Conservation (phyloP, 2,797 vertebrate genomes). For the Sebastes diaconus region DNA sequence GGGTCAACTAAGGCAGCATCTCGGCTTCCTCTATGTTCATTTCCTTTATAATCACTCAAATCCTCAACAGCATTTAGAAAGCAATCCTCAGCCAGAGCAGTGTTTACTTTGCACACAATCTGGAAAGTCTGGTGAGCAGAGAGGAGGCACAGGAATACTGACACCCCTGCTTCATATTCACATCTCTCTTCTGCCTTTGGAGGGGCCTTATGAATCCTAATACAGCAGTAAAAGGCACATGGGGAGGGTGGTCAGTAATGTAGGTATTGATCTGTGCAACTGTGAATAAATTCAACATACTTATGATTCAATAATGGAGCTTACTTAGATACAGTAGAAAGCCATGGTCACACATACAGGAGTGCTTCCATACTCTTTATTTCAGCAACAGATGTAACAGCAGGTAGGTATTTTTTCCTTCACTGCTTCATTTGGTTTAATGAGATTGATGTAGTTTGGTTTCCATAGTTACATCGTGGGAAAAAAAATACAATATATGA, state of each 20-base stretch:
- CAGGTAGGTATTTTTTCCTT: not conserved
- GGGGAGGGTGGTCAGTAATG: not conserved
- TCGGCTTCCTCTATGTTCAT: conserved; percentile 52
- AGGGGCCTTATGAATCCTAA: conserved; percentile 42
- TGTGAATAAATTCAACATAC: not conserved
- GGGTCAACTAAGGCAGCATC: conserved; percentile 53
- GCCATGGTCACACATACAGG: not conserved
- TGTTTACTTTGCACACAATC: conserved; percentile 65
- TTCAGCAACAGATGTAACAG: not conserved
- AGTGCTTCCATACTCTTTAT: not conserved
- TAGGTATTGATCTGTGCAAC: not conserved
- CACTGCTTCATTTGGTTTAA: not conserved
- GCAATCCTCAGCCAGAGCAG: conserved; percentile 42
- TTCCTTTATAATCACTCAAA: conserved; percentile 62
- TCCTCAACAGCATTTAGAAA: conserved; percentile 66
- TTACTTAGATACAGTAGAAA: not conserved
- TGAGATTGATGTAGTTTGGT: not conserved
- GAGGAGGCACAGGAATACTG: conserved; percentile 33
- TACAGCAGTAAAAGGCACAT: conserved; percentile 1
- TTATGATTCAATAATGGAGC: not conserved
- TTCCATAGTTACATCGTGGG: not conserved
- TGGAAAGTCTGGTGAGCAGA: conserved; percentile 36
- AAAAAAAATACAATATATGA: not conserved
- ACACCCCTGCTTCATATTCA: conserved; percentile 39
- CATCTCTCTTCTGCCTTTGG: conserved; percentile 1